Conservation (phyloP, 2,797 vertebrate genomes). For the Pseudochaenichthys georgianus region DNA sequence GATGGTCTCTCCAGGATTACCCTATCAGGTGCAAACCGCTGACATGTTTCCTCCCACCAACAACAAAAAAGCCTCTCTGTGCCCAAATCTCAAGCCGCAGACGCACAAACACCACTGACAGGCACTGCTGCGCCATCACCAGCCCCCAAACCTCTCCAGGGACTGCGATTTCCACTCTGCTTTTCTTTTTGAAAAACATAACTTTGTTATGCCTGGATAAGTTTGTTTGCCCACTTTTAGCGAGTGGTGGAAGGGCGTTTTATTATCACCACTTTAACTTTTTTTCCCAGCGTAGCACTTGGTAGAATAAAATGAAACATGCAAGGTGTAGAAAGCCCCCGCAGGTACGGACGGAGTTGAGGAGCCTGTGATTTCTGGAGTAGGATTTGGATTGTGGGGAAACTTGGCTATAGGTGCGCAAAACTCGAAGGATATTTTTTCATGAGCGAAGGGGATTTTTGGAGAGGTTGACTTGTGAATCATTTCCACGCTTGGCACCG, state of each 20-base stretch:
- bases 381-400: constrained; percentile 40
- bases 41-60: constrained; percentile 90
- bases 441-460: constrained; percentile 43
- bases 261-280: constrained; percentile 25
- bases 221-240: constrained; percentile 42
- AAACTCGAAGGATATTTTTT: constrained; percentile 66
- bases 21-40: constrained; percentile 91
- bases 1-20: constrained; percentile 83
- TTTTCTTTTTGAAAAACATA: not conserved
- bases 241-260: constrained; percentile 35
- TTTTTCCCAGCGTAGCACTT: constrained; percentile 34
- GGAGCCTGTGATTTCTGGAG: constrained; percentile 71
- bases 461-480: constrained; percentile 30
- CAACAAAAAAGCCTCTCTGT: constrained; percentile 86
- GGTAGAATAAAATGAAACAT: constrained; percentile 76
- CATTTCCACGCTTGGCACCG: constrained; percentile 55
- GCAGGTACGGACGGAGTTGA: constrained; percentile 81
- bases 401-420: constrained; percentile 41
- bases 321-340: constrained; percentile 82
- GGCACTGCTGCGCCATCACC: constrained; percentile 77
- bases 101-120: constrained; percentile 83
- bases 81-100: constrained; percentile 84
- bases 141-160: constrained; percentile 63
- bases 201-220: constrained; percentile 59
- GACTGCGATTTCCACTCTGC: constrained; percentile 47